Base-by-base conservation (phyloP, 2,888 invertebrate species). In the Cerastoderma edule region DNA sequence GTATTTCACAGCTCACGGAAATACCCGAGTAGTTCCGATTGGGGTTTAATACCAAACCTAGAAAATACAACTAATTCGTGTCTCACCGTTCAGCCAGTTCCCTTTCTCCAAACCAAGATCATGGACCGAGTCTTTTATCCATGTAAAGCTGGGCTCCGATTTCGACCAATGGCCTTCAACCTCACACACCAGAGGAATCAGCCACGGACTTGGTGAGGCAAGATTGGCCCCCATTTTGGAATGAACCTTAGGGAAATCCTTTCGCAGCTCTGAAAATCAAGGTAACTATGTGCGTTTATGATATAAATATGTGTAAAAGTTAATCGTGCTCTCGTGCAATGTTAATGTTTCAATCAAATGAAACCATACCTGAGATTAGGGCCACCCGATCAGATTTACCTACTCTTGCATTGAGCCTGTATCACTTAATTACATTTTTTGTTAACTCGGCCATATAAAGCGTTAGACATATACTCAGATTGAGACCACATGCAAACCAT, bases 51-150 rank as follows among this genome's bases (percentile, higher is more conserved):
- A 39, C 39, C 10, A 39, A 8, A 16, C 16, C 39, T 16, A 16
- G 16, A 39, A 10, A 10, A 39, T 16, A 10, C 39, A 39, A 39
- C 16, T 39, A 39, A 39, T n/a, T n/a, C n/a, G n/a, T n/a, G n/a
- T n/a, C 56, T 32, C n/a, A 56, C 56, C 6, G 1, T 8, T 33
- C 39, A 39, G 22, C 60, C 60, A 60, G 16, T 60, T 60, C 6
- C 39, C 27, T 60, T 60, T 39, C 39, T 60, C 39, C 10, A 74
- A 24, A 10, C 33, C 35, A 2, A 74, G 33, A 65, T 74, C 69
- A 19, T 48, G 39, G n/a, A 46, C 64, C 0, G 46, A 64, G 30
- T 74, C 74, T 48, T 74, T 74, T 39, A 69, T 57, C 74, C 74
- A 74, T 32, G 57, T 33, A 50, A 39, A 60, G 4, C 16, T 4